phyloP scores from a whole-genome alignment of 2,797 vertebrate species.

The Sebastes vulpes region DNA sequence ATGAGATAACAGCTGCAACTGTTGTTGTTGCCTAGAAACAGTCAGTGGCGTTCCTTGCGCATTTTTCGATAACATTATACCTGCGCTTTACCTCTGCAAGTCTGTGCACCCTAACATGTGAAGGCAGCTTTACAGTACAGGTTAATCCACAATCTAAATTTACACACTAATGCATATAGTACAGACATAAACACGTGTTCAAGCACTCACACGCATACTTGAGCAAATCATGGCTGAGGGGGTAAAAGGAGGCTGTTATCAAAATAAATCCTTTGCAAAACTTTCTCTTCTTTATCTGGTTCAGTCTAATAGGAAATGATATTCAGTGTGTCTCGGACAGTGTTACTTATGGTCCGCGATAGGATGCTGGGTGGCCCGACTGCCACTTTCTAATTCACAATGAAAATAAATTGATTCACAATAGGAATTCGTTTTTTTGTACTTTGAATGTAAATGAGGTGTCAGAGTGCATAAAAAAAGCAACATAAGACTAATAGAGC shows the following conservation, averaged over 20 bases:
- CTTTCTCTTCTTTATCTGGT: background rate
- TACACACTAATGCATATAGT: background rate
- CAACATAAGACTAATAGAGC: background rate
- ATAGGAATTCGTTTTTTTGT: background rate
- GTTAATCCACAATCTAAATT: constrained; percentile 1
- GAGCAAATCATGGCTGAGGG: background rate
- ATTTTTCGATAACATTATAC: background rate
- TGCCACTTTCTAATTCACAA: background rate
- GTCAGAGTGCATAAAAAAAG: background rate
- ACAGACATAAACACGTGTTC: background rate
- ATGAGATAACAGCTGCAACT: no score
- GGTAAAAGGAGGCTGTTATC: background rate
- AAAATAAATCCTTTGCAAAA: background rate
- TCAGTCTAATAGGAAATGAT: background rate
- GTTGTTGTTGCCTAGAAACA: no score
- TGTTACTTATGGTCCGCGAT: background rate
- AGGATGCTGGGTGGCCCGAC: background rate
- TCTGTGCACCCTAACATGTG: background rate
- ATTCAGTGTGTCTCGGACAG: background rate
- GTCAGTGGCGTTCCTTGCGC: no score
- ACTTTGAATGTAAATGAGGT: background rate
- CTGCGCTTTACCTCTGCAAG: background rate
- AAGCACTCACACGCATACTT: background rate
- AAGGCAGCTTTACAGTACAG: background rate
- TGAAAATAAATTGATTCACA: background rate